Base-by-base conservation (phyloP, 2,888 invertebrate species). In the Encarsia formosa region DNA sequence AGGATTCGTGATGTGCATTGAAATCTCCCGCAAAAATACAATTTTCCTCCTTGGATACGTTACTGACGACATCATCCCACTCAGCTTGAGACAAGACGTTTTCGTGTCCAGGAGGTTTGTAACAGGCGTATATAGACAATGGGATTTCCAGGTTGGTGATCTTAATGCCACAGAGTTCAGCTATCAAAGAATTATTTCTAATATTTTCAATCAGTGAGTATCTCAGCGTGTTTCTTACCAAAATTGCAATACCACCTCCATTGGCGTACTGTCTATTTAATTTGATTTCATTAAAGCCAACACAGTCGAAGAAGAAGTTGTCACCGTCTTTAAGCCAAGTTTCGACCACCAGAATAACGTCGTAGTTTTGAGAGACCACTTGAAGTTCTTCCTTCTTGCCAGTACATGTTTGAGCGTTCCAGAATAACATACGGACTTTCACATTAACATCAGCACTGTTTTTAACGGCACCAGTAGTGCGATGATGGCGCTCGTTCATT, bases 281-380 rank as follows among this genome's bases (percentile, higher is more conserved):
- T 13, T 37, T 2, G 24, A 8, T 35, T 19, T 19, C n/a, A 15
- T n/a, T 19, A 15, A 42, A 49, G 4, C 41, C 41, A n/a, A n/a
- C n/a, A n/a, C n/a, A n/a, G n/a, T n/a, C n/a, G n/a, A n/a, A n/a
- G n/a, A n/a, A n/a, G n/a, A n/a, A n/a, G n/a, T n/a, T n/a, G n/a
- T n/a, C n/a, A n/a, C n/a, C n/a, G n/a, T n/a, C n/a, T n/a, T 42
- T 49, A 3, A 49, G 31, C 49, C 49, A 49, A 3, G 49, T 20
- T 26, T 49, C 42, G 1, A 49, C 49, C 4, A 35, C 34, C 5
- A 49, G 11, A 5, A 43, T 15, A 15, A 49, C 23, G 20, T 49
- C 49, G 1, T 24, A 9, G 3, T 43, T 13, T 11, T 34, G 19
- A 11, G 43, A 13, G 3, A 42, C 26, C 3, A 22, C 5, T 26